These are phyloP conservation scores for Metallyticus violacea DNA, from an alignment of 2,888 invertebrate species.

Conservation along the genomic window DNA sequence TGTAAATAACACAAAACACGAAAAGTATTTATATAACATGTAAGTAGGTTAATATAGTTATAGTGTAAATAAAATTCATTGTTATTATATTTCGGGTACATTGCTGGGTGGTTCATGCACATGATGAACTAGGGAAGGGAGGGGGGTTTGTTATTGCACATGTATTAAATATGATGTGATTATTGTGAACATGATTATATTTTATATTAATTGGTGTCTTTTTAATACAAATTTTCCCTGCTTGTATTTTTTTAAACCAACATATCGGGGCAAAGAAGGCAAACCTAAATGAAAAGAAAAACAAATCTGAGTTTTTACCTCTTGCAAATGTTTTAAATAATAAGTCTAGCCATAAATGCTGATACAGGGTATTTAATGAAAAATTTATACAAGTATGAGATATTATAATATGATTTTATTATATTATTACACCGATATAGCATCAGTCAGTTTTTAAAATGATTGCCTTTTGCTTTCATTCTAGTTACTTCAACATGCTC, in stretches of 20 bases:
- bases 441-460: too few relatives aligned
- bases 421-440: too few relatives aligned
- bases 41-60: neutral
- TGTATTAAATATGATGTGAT: conserved; percentile 3
- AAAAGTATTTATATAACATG: conserved; percentile 9
- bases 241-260: conserved; percentile 1
- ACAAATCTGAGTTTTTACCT: neutral
- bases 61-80: neutral
- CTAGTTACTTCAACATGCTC: too few relatives aligned
- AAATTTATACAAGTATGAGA: too few relatives aligned
- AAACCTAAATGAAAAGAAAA: neutral
- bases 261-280: neutral
- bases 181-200: neutral
- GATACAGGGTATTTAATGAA: too few relatives aligned
- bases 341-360: too few relatives aligned
- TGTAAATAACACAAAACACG: conserved; percentile 10
- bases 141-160: neutral
- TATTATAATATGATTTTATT: too few relatives aligned
- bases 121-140: neutral
- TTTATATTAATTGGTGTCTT: conserved; percentile 3
- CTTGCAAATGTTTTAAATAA: neutral
- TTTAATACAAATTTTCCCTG: neutral
- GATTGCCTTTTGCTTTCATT: too few relatives aligned
- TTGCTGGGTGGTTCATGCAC: neutral
- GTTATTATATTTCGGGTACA: neutral